Conservation (phyloP, 1,140 invertebrate species). For the Helicorthomorpha holstii region DNA sequence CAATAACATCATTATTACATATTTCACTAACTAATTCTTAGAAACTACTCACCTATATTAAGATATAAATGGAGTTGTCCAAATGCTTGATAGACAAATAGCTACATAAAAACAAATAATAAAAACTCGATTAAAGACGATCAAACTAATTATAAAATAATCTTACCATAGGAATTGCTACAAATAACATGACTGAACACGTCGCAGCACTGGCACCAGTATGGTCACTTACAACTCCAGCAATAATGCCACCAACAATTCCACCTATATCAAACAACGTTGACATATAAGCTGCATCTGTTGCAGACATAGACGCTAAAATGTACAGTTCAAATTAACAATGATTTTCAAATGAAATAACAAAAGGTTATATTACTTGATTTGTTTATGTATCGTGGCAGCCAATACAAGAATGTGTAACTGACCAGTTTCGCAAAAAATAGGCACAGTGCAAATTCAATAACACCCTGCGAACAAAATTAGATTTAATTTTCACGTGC, state of each 20-base stretch:
- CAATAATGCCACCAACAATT: slow-evolving; percentile 69
- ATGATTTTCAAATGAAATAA: slow-evolving; percentile 10
- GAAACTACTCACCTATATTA: slow-evolving; percentile 30
- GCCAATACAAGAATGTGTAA: slow-evolving; percentile 94
- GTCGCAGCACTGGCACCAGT: slow-evolving; percentile 66
- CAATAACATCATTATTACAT: background rate
- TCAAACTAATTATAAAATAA: background rate
- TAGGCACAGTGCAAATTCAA: slow-evolving; percentile 82
- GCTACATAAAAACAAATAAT: slow-evolving; percentile 32
- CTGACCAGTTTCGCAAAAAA: slow-evolving; percentile 96
- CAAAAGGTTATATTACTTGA: slow-evolving; percentile 44
- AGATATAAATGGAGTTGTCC: slow-evolving; percentile 39
- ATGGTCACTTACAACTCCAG: slow-evolving; percentile 68
- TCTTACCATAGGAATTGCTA: slow-evolving; percentile 61
- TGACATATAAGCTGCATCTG: slow-evolving; percentile 62
- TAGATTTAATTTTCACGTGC: background rate
- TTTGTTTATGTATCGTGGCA: slow-evolving; percentile 71
- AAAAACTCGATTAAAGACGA: background rate
- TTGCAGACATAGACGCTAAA: slow-evolving; percentile 48
- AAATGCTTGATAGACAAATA: slow-evolving; percentile 57
- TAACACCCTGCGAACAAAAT: slow-evolving; percentile 47
- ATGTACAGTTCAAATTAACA: slow-evolving; percentile 16
- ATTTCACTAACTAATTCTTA: background rate
- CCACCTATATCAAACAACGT: slow-evolving; percentile 83
- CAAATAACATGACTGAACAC: slow-evolving; percentile 60